phyloP scores from a whole-genome alignment of 2,797 vertebrate species.

The Enteromius anoplus region DNA sequence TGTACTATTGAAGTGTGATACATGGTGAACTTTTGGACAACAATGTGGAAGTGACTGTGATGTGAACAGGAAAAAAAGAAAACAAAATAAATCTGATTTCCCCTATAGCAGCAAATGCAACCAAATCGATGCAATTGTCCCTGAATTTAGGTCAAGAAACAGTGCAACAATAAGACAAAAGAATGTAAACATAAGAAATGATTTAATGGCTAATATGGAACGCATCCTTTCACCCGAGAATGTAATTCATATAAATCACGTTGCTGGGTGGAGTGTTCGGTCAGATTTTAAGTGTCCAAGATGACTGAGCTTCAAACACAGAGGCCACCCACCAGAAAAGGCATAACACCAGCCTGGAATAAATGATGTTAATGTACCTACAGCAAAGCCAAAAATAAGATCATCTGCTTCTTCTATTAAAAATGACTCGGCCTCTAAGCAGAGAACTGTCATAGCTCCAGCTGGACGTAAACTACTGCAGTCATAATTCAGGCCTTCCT shows the following conservation, averaged over 20 bases:
- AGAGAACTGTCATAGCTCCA: slow-evolving; percentile 69
- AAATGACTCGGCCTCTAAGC: slow-evolving; percentile 65
- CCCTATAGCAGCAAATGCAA: neutral
- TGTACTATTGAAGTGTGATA: neutral
- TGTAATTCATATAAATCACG: neutral
- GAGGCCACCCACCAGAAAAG: slow-evolving; percentile 62
- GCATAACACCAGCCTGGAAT: slow-evolving; percentile 53
- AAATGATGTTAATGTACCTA: slow-evolving; percentile 68
- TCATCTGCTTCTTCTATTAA: slow-evolving; percentile 76
- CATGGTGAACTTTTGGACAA: neutral
- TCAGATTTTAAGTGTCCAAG: slow-evolving; percentile 31
- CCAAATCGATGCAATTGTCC: neutral
- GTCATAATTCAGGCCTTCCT: slow-evolving; percentile 68
- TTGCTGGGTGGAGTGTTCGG: slow-evolving; percentile 1
- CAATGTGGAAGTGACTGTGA: neutral
- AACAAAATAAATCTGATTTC: neutral
- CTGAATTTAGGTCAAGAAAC: slow-evolving; percentile 1
- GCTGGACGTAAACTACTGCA: slow-evolving; percentile 68
- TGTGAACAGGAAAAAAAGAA: neutral
- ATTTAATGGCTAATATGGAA: neutral
- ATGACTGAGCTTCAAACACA: slow-evolving; percentile 63
- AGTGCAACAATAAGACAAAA: slow-evolving; percentile 3
- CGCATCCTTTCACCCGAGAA: neutral
- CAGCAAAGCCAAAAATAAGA: slow-evolving; percentile 51
- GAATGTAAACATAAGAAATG: neutral